phyloP scores from a whole-genome alignment of 2,888 invertebrate genomes.

The Julus scanicus region DNA sequence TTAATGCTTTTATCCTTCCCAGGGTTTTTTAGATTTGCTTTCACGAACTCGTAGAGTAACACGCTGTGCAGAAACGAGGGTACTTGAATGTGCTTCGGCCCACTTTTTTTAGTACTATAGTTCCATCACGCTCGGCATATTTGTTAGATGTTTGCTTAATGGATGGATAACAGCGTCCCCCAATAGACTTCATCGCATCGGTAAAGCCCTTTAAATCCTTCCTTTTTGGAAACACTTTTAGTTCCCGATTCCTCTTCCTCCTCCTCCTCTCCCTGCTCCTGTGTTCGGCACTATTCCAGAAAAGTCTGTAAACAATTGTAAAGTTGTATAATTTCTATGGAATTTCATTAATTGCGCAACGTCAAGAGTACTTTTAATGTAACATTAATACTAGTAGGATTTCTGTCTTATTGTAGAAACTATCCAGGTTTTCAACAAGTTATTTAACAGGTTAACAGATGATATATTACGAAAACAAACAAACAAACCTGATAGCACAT shows the following conservation, averaged over 20 bases:
- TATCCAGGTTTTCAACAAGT: not conserved
- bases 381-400: conserved; percentile 21
- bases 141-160: conserved; percentile 25
- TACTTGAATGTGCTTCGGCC: not conserved
- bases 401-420: conserved; percentile 39
- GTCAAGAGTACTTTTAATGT: conserved; percentile 46
- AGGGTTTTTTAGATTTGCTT: not conserved
- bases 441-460: not conserved
- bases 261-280: not conserved
- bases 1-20: not conserved
- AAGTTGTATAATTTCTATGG: conserved; percentile 48
- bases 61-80: not conserved
- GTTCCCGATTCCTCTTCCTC: not conserved
- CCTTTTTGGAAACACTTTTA: not conserved
- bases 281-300: not conserved
- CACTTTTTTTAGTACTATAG: not conserved
- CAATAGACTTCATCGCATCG: not conserved
- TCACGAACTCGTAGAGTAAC: not conserved
- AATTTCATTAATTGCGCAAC: conserved; percentile 31
- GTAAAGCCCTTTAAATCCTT: not conserved
- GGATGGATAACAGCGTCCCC: not conserved
- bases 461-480: not conserved
- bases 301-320: conserved; percentile 50
- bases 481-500: conserved; percentile 17
- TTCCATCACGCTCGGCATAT: conserved; percentile 27